Conservation (phyloP, 2,797 vertebrate species). For the Momotus momota region DNA sequence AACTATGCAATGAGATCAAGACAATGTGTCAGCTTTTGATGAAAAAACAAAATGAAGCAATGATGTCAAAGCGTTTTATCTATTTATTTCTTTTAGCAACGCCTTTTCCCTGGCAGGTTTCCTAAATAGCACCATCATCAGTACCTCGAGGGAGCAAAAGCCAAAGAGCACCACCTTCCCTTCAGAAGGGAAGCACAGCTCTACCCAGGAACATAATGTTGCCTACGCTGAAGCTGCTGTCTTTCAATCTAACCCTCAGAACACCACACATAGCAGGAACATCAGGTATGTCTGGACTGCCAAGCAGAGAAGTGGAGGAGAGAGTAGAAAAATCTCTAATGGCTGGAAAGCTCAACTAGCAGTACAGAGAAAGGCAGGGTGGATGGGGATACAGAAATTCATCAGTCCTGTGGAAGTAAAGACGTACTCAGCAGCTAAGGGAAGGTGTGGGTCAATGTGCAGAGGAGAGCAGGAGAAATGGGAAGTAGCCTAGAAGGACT, state of each 20-base stretch:
- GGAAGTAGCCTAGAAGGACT: not conserved
- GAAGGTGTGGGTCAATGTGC: not conserved
- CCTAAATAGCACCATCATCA: not conserved
- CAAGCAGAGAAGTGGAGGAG: not conserved
- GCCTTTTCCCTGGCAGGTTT: not conserved
- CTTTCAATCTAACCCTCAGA: not conserved
- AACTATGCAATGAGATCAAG: not conserved
- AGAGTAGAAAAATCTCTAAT: not conserved
- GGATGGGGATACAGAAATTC: not conserved
- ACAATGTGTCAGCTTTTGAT: not conserved
- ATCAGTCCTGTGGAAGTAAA: not conserved
- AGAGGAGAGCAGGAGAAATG: not conserved
- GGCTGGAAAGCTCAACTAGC: not conserved
- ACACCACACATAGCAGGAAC: not conserved
- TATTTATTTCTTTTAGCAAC: constrained; percentile 3
- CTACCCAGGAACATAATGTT: not conserved
- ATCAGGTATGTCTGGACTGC: not conserved
- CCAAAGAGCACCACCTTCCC: not conserved
- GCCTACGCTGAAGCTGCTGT: not conserved
- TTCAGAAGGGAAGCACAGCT: not conserved
- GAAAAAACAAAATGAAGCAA: not conserved
- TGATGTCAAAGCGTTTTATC: constrained; percentile 2
- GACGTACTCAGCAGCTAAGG: not conserved
- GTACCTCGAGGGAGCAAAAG: not conserved
- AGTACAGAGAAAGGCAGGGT: not conserved